Evolutionary conservation across 2,113 vertebrate genomes (phyloP), one percentile per base, ranked within the genome.

Genomic region (Neoarius graeffei): DNA sequence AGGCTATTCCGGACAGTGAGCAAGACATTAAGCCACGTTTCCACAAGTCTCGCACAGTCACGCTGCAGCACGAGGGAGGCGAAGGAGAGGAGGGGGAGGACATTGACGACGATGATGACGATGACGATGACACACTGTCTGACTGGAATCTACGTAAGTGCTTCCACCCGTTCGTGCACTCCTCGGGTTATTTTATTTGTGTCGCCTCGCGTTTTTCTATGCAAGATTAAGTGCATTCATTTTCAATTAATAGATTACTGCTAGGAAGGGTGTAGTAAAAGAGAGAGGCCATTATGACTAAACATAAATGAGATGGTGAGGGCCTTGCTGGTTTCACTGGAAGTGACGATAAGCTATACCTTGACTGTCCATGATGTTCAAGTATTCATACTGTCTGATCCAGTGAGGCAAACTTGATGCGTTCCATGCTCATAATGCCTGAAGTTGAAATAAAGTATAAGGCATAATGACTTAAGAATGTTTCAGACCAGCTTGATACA

Each of bases 11-110:
- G 0, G 98, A 99, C 94, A 98, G 97, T 0, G 98, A 99, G 85
- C 98, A 99, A 91, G 98, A 99, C 95, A 99, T 99, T 92, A 99
- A 99, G 62, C 98, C 98, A 0, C 97, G 98, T 1, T 99, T 99
- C 92, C 98, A 99, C 93, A 99, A 98, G 91, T 99, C 98, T 0
- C 97, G 98, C 87, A 99, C 98, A 0, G 97, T 99, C 88, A 99
- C 98, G 0, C 94, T 99, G 92, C 97, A 97, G 90, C 98, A 99
- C 0, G 98, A 99, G 91, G 98, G 97, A 1, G 96, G 96, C 30
- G 95, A 96, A 27, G 94, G 94, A 0, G 97, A 97, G 7, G 96
- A 97, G 76, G 90, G 90, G 11, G 90, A 89, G 83, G 89, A 91
- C 64, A 90, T 86, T 7, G 89, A 89, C 0, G 90, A 91, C 1